Base-by-base conservation (phyloP, 2,888 invertebrate genomes). In the Tetragonisca angustula region DNA sequence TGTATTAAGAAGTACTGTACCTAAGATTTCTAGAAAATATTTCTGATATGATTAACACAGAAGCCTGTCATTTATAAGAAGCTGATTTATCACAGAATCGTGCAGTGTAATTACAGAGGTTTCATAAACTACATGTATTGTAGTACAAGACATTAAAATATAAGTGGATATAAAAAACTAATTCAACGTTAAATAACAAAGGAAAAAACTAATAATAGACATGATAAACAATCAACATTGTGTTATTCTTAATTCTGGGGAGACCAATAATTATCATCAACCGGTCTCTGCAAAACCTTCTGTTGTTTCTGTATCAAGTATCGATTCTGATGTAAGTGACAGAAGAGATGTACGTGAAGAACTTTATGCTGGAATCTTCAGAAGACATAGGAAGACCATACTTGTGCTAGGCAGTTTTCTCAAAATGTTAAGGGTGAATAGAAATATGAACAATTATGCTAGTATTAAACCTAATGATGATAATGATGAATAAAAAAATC, bases 371-470 rank as follows among this genome's bases (percentile, higher is more conserved):
- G 94, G 94, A 6, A 94, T 94, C 69, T 94, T 94, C 85, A 91
- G 94, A 84, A 91, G 94, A 76, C 94, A 94, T 82, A 91, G 94
- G 82, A 94, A 94, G 87, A 94, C 94, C 43, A 94, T 94, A 90
- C 89, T 94, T 87, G 94, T 94, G 79, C 88, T 94, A 84, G 94
- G 94, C 78, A 94, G 94, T 83, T 94, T 94, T 90, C 92, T 94
- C 78, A 94, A 94, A 87, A 94, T 94, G 94, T 89, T 94, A 73
- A 93, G 93, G 91, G 93, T 94, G 92, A 94, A 94, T 92, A 93
- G 94, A 92, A 94, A 94, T 80, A 93, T 94, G 91, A 94, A 94
- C 91, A 94, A 94, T 90, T 94, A 94, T 83, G 94, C 94, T 91
- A 94, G 93, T 80, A 94, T 94, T 91, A 94, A 94, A 90, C 92